Evolutionary conservation across 92 coral and sea anemone species (phyloP).

Genomic region (Palythoa grandis): DNA sequence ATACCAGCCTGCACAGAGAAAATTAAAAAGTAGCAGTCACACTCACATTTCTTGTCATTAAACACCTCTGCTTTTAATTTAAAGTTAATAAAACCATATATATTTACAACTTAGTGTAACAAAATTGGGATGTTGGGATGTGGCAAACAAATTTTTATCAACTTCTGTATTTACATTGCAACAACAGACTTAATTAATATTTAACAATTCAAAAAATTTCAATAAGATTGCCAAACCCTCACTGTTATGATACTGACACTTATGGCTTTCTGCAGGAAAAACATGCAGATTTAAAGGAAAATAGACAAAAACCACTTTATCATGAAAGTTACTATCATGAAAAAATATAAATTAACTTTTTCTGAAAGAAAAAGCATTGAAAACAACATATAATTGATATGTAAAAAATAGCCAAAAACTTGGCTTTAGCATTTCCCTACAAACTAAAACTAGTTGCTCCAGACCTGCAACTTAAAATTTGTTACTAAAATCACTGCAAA

Average conservation of each 20-base stretch:
- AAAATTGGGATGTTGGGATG: slow-evolving; percentile 8
- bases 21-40: slow-evolving; percentile 4
- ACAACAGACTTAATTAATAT: background rate
- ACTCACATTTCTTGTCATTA: slow-evolving; percentile 21
- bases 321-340: background rate
- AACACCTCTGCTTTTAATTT: slow-evolving; percentile 16
- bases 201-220: background rate
- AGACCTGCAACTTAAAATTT: no score
- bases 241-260: slow-evolving; percentile 4
- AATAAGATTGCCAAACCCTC: background rate
- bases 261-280: background rate
- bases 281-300: slow-evolving; percentile 16
- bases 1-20: slow-evolving; percentile 24
- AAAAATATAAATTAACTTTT: slow-evolving; percentile 1
- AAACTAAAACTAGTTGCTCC: background rate
- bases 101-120: slow-evolving; percentile 1
- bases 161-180: background rate
- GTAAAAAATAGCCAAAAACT: background rate
- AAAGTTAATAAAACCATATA: slow-evolving; percentile 11
- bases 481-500: no score
- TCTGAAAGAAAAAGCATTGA: slow-evolving; percentile 12
- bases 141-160: background rate
- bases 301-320: background rate
- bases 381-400: background rate
- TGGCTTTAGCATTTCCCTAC: background rate